Conservation (phyloP, 64 coral and sea anemone genomes). For the Actinia tenebrosa region DNA sequence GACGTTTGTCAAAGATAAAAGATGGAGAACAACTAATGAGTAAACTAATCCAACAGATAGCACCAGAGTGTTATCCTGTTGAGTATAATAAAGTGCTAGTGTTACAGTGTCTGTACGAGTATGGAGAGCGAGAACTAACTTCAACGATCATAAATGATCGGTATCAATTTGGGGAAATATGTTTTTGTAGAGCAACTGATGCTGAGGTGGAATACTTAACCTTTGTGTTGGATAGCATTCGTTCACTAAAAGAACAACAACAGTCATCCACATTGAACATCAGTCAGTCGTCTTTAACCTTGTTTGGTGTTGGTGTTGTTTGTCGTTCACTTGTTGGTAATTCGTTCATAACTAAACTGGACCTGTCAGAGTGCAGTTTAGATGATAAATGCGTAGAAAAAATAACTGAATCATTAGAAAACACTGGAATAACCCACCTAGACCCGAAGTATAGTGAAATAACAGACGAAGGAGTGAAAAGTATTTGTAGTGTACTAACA, state of each 20-base stretch:
- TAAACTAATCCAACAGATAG: too few species aligned
- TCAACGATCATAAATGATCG: neutral
- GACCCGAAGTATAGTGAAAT: too few species aligned
- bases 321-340: neutral
- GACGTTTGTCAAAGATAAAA: too few species aligned
- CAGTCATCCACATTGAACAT: neutral
- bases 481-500: neutral
- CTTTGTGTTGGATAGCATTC: neutral
- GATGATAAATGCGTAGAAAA: constrained; percentile 8
- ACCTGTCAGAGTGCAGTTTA: neutral
- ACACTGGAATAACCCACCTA: neutral
- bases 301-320: neutral
- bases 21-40: too few species aligned
- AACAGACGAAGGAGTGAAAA: neutral
- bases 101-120: neutral
- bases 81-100: too few species aligned
- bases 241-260: neutral
- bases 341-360: neutral
- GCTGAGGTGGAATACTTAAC: neutral
- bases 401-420: neutral
- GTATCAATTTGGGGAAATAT: too few species aligned
- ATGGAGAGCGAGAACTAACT: neutral
- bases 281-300: neutral
- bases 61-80: too few species aligned
- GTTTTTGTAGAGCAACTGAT: neutral